Percentiles rank a stretch among this genome's conserved stretches.
Evolutionary conservation across 2,113 vertebrate species (phyloP).

Genomic region (Sceloporus tristichus): DNA sequence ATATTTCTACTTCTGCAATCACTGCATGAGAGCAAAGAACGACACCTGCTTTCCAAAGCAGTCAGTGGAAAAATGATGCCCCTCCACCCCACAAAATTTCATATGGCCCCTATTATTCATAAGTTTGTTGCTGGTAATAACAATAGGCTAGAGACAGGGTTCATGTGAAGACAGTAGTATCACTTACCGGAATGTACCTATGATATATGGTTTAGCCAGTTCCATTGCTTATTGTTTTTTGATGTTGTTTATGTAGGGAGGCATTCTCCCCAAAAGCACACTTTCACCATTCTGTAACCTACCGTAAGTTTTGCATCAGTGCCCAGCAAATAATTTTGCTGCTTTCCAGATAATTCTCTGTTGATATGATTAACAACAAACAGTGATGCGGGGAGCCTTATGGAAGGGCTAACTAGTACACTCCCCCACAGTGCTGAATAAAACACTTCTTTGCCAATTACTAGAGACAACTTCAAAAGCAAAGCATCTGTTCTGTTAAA

Average conservation of each 20-base stretch:
- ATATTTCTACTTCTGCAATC: no score
- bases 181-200: background rate
- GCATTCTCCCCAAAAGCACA: background rate
- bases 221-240: background rate
- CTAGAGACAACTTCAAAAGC: slow-evolving; percentile 87
- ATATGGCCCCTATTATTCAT: background rate
- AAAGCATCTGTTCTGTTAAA: slow-evolving; percentile 87
- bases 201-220: background rate
- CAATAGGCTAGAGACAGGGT: background rate
- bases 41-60: background rate
- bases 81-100: background rate
- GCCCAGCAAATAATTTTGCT: slow-evolving; percentile 91
- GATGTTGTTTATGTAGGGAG: background rate
- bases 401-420: slow-evolving; percentile 83
- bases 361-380: slow-evolving; percentile 93
- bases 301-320: slow-evolving; percentile 86
- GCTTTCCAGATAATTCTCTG: slow-evolving; percentile 75
- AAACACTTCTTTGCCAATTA: slow-evolving; percentile 91
- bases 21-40: background rate
- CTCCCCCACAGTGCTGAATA: slow-evolving; percentile 92
- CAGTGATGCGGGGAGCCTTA: slow-evolving; percentile 91
- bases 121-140: background rate
- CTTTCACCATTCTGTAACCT: slow-evolving; percentile 45
- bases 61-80: background rate
- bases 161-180: background rate